Conservation (phyloP, 2,113 vertebrate genomes). For the Anas platyrhynchos region DNA sequence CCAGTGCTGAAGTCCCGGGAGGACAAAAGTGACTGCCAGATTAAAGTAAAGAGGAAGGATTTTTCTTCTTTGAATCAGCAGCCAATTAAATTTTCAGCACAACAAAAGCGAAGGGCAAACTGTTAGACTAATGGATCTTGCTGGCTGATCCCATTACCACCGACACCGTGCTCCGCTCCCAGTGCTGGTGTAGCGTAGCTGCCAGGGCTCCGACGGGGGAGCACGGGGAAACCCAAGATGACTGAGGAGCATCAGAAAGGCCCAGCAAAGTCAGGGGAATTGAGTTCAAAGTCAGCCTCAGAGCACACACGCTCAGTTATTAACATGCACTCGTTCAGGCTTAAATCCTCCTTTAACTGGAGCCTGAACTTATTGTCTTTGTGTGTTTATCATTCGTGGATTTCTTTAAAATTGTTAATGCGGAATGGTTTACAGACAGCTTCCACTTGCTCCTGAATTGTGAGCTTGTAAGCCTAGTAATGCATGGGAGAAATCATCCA, state of each 20-base stretch:
- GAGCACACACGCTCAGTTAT: neutral
- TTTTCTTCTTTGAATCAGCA: constrained; percentile 27
- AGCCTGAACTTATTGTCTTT: neutral
- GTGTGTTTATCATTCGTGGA: neutral
- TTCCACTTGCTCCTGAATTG: fast-evolving
- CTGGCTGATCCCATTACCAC: neutral
- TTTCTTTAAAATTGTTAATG: no score
- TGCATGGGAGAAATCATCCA: neutral
- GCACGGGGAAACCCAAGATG: constrained; percentile 13
- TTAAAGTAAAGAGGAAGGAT: neutral
- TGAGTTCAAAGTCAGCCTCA: constrained; percentile 35
- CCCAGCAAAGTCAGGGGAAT: constrained; percentile 21
- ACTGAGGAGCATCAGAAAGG: constrained; percentile 39
- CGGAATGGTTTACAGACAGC: neutral
- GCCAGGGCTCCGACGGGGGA: constrained; percentile 26
- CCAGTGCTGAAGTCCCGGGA: neutral
- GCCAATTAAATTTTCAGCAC: constrained; percentile 33
- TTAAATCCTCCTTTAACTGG: neutral
- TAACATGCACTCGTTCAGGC: constrained; percentile 28
- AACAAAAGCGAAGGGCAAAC: constrained; percentile 32
- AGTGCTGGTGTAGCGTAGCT: neutral
- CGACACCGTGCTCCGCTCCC: neutral
- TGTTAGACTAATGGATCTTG: constrained; percentile 28
- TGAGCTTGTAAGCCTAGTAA: neutral
- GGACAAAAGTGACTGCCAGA: constrained; percentile 7